Base-by-base conservation (phyloP, 53 echinoderm and acorn worm species). In the Actinopyga echinites region DNA sequence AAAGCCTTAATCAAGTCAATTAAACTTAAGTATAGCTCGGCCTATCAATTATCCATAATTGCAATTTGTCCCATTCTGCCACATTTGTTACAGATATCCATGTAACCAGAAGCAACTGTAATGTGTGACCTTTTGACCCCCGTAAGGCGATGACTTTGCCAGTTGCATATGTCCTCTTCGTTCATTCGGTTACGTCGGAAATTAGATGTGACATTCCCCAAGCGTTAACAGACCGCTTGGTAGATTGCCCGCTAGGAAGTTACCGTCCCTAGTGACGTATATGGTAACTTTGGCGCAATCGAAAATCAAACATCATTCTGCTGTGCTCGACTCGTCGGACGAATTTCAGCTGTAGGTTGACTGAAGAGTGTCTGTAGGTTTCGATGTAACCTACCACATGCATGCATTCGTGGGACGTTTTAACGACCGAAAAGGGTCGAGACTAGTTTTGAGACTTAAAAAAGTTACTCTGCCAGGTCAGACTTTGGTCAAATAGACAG, bases 31-130 rank as follows among this genome's bases (percentile, higher is more conserved):
- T 63, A 63, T 63, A 1, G 71, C 42, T 40, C 25, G 44, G 71
- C n/a, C 71, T 38, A 42, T 40, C 71, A 71, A 71, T 71, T 71
- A 42, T 42, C 40, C 42, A 8, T 71, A 71, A 71, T 40, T 71
- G 71, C 44, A 21, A 42, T 38, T 71, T 40, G 42, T 71, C 25
- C 21, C 28, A 71, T 71, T 69, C 40, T 71, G 22, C 43, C 71
- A 71, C 71, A 71, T 71, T 71, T 71, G 71, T 71, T 71, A 71
- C 71, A 44, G 40, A 71, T 71, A 71, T 40, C 25, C 37, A 44
- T 71, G 71, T 71, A 71, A 71, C 71, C 37, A 71, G 71, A 71
- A 71, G 71, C 71, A 71, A 71, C 71, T 71, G 71, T 71, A 71
- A 71, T 71, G 71, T 44, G 35, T 19, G 42, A 71, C 71, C 71